Percentiles rank a stretch among this genome's conserved stretches.
These are phyloP conservation scores for Mergus octosetaceus DNA, from an alignment of 2,797 vertebrate species.

Conservation along the genomic window DNA sequence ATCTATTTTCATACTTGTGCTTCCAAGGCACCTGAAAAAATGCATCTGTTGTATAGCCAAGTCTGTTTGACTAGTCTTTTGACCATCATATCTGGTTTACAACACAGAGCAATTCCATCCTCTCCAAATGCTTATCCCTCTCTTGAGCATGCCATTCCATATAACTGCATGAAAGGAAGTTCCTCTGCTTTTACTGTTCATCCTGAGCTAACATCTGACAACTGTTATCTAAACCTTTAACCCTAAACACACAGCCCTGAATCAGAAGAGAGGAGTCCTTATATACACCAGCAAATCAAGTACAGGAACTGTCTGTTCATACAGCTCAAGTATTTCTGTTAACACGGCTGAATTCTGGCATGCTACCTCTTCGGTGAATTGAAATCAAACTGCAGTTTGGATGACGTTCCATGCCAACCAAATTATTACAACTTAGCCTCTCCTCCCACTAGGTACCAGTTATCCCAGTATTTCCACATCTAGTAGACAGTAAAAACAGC, in stretches of 20 bases:
- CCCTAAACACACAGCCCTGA: background rate
- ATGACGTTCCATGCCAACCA: background rate
- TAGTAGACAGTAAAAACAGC: background rate
- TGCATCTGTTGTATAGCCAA: background rate
- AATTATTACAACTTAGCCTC: background rate
- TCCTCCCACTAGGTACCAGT: background rate
- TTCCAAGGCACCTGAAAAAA: too few species aligned
- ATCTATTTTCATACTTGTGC: background rate
- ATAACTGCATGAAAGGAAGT: background rate
- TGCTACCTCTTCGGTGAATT: background rate
- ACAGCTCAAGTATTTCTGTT: constrained; percentile 9
- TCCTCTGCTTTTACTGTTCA: background rate
- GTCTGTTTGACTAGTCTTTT: background rate
- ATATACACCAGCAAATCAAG: background rate
- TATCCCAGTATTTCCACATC: constrained; percentile 16
- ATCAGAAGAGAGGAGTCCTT: background rate
- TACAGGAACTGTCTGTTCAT: background rate
- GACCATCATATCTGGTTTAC: background rate
- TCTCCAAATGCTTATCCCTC: background rate
- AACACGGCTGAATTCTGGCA: background rate
- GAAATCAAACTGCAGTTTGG: background rate
- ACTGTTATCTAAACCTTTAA: background rate
- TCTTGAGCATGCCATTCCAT: background rate
- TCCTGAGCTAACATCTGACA: background rate
- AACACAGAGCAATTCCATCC: background rate